phyloP scores from a whole-genome alignment of 1,140 invertebrate genomes.

The Melanaphis sacchari region DNA sequence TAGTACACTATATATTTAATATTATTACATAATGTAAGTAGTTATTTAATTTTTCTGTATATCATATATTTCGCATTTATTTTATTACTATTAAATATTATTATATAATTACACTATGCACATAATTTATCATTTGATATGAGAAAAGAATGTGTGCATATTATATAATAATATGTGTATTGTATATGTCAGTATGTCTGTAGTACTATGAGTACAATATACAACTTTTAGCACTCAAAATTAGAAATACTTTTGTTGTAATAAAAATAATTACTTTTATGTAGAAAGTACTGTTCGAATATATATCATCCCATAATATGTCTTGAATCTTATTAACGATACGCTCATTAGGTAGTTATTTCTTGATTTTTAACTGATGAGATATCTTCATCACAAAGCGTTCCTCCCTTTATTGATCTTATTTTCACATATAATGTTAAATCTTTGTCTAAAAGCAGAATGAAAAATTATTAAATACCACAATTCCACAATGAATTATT shows the following conservation, averaged over 20 bases:
- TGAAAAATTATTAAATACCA: neutral
- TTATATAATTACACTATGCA: no score
- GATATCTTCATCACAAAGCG: conserved; percentile 78
- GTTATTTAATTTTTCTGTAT: no score
- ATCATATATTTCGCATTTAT: no score
- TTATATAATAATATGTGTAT: no score
- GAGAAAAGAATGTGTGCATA: no score
- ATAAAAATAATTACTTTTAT: conserved; percentile 65
- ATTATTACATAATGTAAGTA: no score
- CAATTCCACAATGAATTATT: neutral
- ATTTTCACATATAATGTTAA: conserved; percentile 73
- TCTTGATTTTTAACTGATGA: conserved; percentile 71
- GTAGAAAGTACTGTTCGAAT: conserved; percentile 74
- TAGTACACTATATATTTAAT: no score
- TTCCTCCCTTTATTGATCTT: conserved; percentile 66
- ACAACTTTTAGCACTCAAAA: no score
- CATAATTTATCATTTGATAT: no score
- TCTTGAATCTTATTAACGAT: conserved; percentile 68
- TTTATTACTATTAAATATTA: no score
- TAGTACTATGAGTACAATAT: neutral
- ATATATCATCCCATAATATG: conserved; percentile 74
- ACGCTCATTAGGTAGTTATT: neutral
- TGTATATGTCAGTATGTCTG: no score
- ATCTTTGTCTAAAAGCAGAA: conserved; percentile 63
- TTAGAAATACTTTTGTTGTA: neutral